phyloP scores from a whole-genome alignment of 2,888 invertebrate genomes.

The Dynastes hyllus region DNA sequence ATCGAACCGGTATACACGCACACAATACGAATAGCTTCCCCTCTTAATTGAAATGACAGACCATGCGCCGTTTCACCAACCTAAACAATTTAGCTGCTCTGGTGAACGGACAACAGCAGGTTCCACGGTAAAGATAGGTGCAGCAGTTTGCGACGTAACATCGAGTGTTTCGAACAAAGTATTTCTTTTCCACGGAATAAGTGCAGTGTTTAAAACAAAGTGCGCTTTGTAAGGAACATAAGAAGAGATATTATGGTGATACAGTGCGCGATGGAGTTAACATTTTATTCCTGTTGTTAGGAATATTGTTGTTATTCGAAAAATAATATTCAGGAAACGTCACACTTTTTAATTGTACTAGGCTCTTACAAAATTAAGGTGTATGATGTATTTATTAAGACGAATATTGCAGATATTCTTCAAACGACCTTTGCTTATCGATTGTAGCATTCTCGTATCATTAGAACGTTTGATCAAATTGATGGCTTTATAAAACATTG shows the following conservation, averaged over 20 bases:
- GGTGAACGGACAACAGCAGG: constrained; percentile 2
- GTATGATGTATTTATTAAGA: background rate
- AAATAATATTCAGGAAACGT: no score
- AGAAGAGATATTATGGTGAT: background rate
- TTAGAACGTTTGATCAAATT: no score
- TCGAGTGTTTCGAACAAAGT: background rate
- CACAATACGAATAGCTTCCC: constrained; percentile 5
- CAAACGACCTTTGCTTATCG: background rate
- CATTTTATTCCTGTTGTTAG: background rate
- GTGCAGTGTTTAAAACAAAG: no score
- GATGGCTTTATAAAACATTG: no score
- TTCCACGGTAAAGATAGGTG: constrained; percentile 1
- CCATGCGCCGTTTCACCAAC: constrained; percentile 36
- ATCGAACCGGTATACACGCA: constrained; percentile 28
- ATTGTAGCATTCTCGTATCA: background rate
- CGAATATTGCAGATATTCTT: background rate
- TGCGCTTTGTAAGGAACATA: background rate
- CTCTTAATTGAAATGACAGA: constrained; percentile 30
- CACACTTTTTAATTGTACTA: no score
- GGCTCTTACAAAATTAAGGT: background rate
- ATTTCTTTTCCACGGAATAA: background rate
- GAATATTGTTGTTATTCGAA: background rate
- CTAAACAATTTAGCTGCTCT: constrained; percentile 9
- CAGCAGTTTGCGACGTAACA: background rate
- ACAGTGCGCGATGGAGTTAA: background rate